phyloP scores from a whole-genome alignment of 2,888 invertebrate species.

The Eudasyphora cyanicolor region DNA sequence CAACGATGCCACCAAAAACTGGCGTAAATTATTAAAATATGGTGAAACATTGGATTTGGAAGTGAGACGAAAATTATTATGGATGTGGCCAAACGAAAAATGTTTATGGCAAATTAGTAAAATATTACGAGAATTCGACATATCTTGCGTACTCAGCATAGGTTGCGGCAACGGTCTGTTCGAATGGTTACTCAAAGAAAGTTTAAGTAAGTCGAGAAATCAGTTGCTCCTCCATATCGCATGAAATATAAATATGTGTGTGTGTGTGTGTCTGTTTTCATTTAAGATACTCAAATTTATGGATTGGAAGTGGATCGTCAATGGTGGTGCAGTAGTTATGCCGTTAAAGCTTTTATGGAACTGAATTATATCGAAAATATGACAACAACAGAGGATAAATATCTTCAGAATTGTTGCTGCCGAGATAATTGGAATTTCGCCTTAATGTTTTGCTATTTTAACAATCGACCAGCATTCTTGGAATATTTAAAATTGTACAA shows the following conservation, averaged over 20 bases:
- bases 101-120: conserved; percentile 83
- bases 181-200: conserved; percentile 88
- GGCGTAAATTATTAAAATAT: conserved; percentile 80
- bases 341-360: conserved; percentile 86
- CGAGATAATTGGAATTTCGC: conserved; percentile 78
- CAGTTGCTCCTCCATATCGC: not conserved
- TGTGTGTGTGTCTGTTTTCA: no score
- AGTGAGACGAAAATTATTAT: conserved; percentile 82
- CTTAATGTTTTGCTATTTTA: conserved; percentile 91
- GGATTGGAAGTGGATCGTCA: conserved; percentile 89
- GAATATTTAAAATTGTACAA: conserved; percentile 84
- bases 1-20: conserved; percentile 71
- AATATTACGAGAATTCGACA: conserved; percentile 79
- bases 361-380: conserved; percentile 81
- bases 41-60: conserved; percentile 72
- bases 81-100: conserved; percentile 87
- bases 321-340: conserved; percentile 91
- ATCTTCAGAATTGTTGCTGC: conserved; percentile 80
- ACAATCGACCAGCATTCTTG: conserved; percentile 85
- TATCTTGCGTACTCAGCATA: conserved; percentile 84
- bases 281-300: conserved; percentile 82
- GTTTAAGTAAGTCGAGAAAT: conserved; percentile 81
- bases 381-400: conserved; percentile 58
- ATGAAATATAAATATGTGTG: conserved; percentile 21
- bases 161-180: conserved; percentile 91